phyloP scores from a whole-genome alignment of 2,797 vertebrate species.

The Capromys pilorides region DNA sequence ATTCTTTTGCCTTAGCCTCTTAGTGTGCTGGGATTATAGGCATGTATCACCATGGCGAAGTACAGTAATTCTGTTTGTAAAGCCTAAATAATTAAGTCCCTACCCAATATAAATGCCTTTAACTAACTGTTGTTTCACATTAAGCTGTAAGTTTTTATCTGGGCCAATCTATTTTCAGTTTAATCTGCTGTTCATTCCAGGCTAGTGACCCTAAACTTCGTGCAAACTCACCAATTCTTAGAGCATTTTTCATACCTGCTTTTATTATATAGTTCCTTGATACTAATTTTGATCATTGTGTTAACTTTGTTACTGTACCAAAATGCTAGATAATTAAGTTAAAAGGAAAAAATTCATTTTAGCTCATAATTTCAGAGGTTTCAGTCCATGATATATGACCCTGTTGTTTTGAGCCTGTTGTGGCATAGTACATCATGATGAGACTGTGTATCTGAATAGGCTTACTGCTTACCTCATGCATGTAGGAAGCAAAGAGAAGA shows the following conservation, averaged over 20 bases:
- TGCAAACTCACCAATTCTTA: neutral
- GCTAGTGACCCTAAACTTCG: neutral
- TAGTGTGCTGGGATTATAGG: neutral
- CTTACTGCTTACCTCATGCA: neutral
- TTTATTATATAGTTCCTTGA: constrained; percentile 19
- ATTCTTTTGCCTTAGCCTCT: neutral
- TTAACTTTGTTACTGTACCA: neutral
- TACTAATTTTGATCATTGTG: neutral
- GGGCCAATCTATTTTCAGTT: constrained; percentile 40
- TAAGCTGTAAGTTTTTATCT: constrained; percentile 61
- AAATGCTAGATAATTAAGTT: neutral
- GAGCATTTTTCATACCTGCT: neutral
- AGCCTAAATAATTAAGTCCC: constrained; percentile 25
- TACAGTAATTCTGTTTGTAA: neutral
- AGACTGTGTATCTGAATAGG: neutral
- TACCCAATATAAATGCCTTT: constrained; percentile 17
- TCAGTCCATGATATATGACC: neutral
- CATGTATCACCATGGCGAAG: neutral
- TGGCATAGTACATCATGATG: neutral
- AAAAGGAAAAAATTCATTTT: neutral
- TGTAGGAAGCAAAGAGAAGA: neutral
- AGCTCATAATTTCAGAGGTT: neutral
- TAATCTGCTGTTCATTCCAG: neutral
- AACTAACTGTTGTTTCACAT: constrained; percentile 33
- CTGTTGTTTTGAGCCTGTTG: neutral